Evolutionary conservation across 2,113 vertebrate species (phyloP), one percentile per base, ranked within the genome.

Genomic region (Lycocorax pyrrhopterus): DNA sequence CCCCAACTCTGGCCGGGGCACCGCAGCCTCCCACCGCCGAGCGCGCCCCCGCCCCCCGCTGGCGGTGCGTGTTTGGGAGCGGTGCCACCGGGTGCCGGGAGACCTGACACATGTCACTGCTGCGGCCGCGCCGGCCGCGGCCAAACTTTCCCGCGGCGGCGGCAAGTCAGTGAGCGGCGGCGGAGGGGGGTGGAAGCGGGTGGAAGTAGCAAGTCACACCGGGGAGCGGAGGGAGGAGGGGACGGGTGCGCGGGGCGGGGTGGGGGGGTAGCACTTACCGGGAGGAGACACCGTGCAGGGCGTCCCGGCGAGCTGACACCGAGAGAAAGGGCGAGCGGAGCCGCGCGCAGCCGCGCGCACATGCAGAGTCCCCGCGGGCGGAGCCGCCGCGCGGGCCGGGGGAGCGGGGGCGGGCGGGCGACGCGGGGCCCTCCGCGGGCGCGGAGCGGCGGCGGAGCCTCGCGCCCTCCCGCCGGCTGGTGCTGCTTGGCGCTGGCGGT

Each of bases 81-180:
- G 80, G 93, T 37, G 63, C 32, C 72, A 41, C 86, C 71, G 55
- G 73, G 76, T n/a, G 83, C 96, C 49, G 25, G 30, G 78, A 58
- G 84, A 95, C 88, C 86, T 97, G 97, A 97, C 97, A 97, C 96
- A 96, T 94, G 96, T 97, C 96, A 97, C 97, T 59, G 51, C 33
- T 26, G 87, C 80, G 69, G 68, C 81, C 58, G 60, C 55, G 25
- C 85, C 84, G 73, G 62, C 76, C 39, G 56, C 55, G 29, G 84
- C 71, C 46, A 96, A 95, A 93, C 93, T 95, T 95, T 92, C 88
- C 76, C 71, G 82, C 74, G 63, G 88, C 68, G 59, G 92, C 71
- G 46, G 69, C 87, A 78, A 87, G 64, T 84, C 90, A 62, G 59
- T 33, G 71, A 73, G 69, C 35, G 59, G 72, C 44, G 39, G 58